Percentiles rank a stretch among this genome's conserved stretches.
Evolutionary conservation across 2,797 vertebrate species (phyloP).

Genomic region (Parauchenoglanis punctatus): DNA sequence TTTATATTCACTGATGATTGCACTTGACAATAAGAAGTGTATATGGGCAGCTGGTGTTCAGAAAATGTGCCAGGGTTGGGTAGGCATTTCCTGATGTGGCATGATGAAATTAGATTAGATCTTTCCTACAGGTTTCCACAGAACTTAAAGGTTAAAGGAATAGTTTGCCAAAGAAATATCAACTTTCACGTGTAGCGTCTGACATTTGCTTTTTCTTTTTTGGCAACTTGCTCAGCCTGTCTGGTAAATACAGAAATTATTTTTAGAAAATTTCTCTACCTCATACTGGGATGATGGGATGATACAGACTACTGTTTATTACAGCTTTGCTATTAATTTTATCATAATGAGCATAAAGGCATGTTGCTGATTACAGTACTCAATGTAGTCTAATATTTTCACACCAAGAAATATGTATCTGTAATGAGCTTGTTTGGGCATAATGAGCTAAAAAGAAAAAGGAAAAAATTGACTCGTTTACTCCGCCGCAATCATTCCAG

Average conservation of each 20-base stretch:
- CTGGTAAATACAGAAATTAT: background rate
- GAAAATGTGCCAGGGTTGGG: background rate
- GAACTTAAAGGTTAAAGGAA: background rate
- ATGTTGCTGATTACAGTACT: background rate
- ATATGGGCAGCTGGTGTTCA: background rate
- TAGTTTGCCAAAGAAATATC: background rate
- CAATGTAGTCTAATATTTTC: background rate
- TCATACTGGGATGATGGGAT: background rate
- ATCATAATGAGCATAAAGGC: background rate
- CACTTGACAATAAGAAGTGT: background rate
- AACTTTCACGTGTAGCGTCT: background rate
- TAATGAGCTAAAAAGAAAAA: background rate
- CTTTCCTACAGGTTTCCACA: background rate
- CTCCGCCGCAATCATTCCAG: background rate
- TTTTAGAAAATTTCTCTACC: background rate
- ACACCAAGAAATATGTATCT: background rate
- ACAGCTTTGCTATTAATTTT: background rate
- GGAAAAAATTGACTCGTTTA: background rate
- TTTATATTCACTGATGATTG: background rate
- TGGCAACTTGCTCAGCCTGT: background rate
- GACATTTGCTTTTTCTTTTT: background rate
- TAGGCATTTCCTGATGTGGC: background rate
- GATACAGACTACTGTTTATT: background rate
- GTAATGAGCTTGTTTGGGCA: background rate
- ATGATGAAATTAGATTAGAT: background rate